Base-by-base conservation (phyloP, 2,888 invertebrate genomes). In the Rhaphigaster nebulosa region DNA sequence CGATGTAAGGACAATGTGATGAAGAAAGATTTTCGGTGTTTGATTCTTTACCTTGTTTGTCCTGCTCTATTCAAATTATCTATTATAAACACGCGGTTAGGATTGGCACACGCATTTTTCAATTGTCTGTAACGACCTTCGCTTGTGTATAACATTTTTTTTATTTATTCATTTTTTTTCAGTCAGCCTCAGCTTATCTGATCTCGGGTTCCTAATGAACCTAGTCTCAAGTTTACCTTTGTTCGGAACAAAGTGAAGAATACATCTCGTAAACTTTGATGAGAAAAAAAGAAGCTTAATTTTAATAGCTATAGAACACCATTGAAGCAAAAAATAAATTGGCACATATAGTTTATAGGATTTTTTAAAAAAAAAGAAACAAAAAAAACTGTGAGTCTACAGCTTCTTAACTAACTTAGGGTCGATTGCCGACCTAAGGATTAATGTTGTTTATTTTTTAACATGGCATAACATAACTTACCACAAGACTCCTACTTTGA, bases 141-240 rank as follows among this genome's bases (percentile, higher is more conserved):
- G 54, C 23, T 8, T 60, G 54, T 54, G 54, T 54, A 60, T 8
- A n/a, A 60, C 60, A 10, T 60, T 60, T 26, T n/a, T 52, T 54
- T 54, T 54, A 23, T 54, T 54, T 54, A 54, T 54, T 23, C 4
- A 52, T 54, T 54, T 54, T 60, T n/a, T 54, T 54, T 54, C 3
- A 54, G 54, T 8, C 60, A 60, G 60, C n/a, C n/a, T 60, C 12
- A 60, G 10, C 10, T 76, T 76, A 76, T 76, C 76, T 38, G 34
- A 76, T 76, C 76, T 2, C 76, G 76, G 38, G 20, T 76, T 8
- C 76, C 38, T 60, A 60, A 60, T 60, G 60, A 60, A 26, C 60
- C 60, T 60, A 60, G 60, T 60, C 60, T 60, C n/a, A n/a, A n/a
- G 60, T 60, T 60, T n/a, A 60, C 60, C 60, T 60, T 60, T 60